Evolutionary conservation across 1,140 invertebrate species (phyloP).

Genomic region (Scaptodrosophila lebanonensis): DNA sequence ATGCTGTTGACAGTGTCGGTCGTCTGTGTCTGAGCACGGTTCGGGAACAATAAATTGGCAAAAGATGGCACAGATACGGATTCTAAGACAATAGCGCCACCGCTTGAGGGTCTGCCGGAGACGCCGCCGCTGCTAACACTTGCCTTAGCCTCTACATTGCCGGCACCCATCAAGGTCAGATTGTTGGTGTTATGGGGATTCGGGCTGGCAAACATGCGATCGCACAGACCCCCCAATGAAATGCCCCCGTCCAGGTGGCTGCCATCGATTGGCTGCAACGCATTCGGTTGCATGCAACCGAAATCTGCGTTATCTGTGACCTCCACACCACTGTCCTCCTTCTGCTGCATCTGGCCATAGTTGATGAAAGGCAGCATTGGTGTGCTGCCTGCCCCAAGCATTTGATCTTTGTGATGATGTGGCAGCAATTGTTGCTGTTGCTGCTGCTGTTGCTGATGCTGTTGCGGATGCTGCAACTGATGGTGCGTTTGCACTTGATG

Average conservation of each 20-base stretch:
- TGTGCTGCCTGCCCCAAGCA: conserved; percentile 61
- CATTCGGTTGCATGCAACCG: conserved; percentile 16
- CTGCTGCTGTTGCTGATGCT: conserved; percentile 34
- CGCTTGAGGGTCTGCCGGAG: not conserved
- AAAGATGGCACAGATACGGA: conserved; percentile 63
- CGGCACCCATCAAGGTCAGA: conserved; percentile 34
- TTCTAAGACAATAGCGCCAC: conserved; percentile 40
- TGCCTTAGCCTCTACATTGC: conserved; percentile 38
- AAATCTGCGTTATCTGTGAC: conserved; percentile 5
- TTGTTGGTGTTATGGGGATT: conserved; percentile 56
- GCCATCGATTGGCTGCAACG: conserved; percentile 45
- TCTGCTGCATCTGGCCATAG: conserved; percentile 46
- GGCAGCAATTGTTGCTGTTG: conserved; percentile 35
- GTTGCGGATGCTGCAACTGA: conserved; percentile 30
- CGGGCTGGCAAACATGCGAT: conserved; percentile 62
- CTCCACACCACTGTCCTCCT: conserved; percentile 28
- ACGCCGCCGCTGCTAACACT: conserved; percentile 1
- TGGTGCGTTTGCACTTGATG: conserved; percentile 6
- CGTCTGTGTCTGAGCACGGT: conserved; percentile 10
- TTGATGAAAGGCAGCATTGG: conserved; percentile 48
- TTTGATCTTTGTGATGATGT: conserved; percentile 74
- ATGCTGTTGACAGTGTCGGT: conserved; percentile 13
- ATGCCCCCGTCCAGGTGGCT: conserved; percentile 60
- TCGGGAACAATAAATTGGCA: conserved; percentile 53
- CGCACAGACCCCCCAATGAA: conserved; percentile 61